Conservation (phyloP, 2,888 invertebrate species). For the Poecilus cupreus region DNA sequence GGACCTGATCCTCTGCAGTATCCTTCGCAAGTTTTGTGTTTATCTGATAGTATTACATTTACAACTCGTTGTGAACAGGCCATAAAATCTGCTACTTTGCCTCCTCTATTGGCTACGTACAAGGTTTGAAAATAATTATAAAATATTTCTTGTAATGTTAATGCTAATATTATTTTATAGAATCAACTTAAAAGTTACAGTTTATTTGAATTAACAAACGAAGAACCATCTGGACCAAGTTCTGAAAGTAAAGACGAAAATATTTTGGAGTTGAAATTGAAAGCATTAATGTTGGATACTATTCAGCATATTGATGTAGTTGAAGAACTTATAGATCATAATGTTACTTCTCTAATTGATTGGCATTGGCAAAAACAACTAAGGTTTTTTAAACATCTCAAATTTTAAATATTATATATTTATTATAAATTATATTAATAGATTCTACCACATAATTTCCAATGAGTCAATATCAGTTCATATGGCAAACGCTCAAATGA, state of each 20-base stretch:
- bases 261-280: slow-evolving; percentile 84
- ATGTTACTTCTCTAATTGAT: slow-evolving; percentile 80
- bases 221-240: slow-evolving; percentile 34
- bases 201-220: slow-evolving; percentile 69
- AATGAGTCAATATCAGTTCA: slow-evolving; percentile 81
- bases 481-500: slow-evolving; percentile 96
- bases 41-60: slow-evolving; percentile 90
- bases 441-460: slow-evolving; percentile 80
- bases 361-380: slow-evolving; percentile 98
- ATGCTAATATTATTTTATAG: slow-evolving; percentile 65
- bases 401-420: neutral
- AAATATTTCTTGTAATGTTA: neutral
- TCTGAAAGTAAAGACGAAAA: slow-evolving; percentile 64
- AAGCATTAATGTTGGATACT: slow-evolving; percentile 93
- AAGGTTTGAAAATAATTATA: slow-evolving; percentile 67
- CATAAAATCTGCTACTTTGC: slow-evolving; percentile 80
- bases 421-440: slow-evolving; percentile 65
- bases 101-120: slow-evolving; percentile 73
- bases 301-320: slow-evolving; percentile 93
- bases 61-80: slow-evolving; percentile 89
- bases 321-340: slow-evolving; percentile 82
- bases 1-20: slow-evolving; percentile 78
- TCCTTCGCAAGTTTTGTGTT: slow-evolving; percentile 88
- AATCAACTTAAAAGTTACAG: slow-evolving; percentile 74
- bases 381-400: slow-evolving; percentile 73